phyloP scores from a whole-genome alignment of 2,797 vertebrate species.

The Australoheros facetus region DNA sequence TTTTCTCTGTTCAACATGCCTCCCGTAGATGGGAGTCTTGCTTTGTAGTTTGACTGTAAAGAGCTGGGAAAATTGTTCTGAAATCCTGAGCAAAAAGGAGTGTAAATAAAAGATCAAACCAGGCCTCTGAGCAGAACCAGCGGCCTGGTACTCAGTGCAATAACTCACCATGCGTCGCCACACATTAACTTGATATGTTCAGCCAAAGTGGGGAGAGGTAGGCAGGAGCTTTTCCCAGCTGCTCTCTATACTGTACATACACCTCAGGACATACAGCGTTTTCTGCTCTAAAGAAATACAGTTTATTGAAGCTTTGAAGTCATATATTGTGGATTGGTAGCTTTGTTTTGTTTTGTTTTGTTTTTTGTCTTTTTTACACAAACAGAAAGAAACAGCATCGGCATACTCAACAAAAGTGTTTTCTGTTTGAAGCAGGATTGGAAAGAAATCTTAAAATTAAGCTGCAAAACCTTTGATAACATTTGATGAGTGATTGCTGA shows the following conservation, averaged over 20 bases:
- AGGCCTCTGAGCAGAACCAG: slow-evolving; percentile 74
- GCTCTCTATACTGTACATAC: slow-evolving; percentile 52
- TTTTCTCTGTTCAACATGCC: slow-evolving; percentile 66
- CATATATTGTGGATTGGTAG: background rate
- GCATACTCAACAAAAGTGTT: slow-evolving; percentile 19
- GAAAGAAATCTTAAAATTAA: slow-evolving; percentile 15
- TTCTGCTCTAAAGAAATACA: slow-evolving; percentile 40
- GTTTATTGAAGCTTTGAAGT: slow-evolving; percentile 52
- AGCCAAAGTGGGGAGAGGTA: slow-evolving; percentile 54
- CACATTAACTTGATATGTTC: slow-evolving; percentile 70
- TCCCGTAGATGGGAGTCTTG: slow-evolving; percentile 65
- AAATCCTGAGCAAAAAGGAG: slow-evolving; percentile 80
- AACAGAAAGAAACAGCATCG: slow-evolving; percentile 31
- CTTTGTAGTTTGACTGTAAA: slow-evolving; percentile 82
- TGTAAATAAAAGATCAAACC: slow-evolving; percentile 85
- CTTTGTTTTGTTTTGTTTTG: background rate
- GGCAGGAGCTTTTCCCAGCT: slow-evolving; percentile 59
- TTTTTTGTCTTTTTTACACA: background rate
- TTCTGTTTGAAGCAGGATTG: slow-evolving; percentile 25
- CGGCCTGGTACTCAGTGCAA: slow-evolving; percentile 73
- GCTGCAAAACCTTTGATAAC: slow-evolving; percentile 9
- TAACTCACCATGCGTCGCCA: slow-evolving; percentile 74
- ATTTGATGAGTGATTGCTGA: background rate
- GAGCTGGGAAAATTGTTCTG: slow-evolving; percentile 77
- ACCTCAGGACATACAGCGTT: slow-evolving; percentile 61